Base-by-base conservation (phyloP, 2,888 invertebrate genomes). In the Pristionchus japonicus region DNA sequence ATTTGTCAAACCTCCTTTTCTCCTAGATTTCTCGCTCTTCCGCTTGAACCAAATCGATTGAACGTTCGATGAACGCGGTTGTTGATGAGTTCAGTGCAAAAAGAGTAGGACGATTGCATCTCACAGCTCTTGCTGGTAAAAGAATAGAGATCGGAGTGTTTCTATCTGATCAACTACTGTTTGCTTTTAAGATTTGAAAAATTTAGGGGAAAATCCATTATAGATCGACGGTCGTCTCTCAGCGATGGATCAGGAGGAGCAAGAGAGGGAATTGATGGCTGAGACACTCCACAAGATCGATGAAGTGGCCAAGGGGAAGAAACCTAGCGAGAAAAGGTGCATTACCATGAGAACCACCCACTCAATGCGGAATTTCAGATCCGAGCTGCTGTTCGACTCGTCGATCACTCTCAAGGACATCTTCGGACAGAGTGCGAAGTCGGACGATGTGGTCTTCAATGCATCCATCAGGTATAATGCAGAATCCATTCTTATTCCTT, bases 381-480 rank as follows among this genome's bases (percentile, higher is more conserved):
- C 52, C 52, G 43, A 49, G 17, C 2, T 49, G 20, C 49, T 86
- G 31, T 70, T 86, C 70, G 86, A 86, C n/a, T 86, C 86, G 17
- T 43, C 43, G 11, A 86, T 86, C 67, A 70, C 86, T n/a, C 49
- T 86, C 27, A 67, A 70, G 70, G 86, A 86, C n/a, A 86, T 86
- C 49, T 86, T 70, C 70, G 86, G 86, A 31, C 34, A 23, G 49
- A 67, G 49, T n/a, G 67, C 86, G 13, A 70, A 67, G 34, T 67
- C 86, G 49, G 86, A 86, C 31, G 70, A 70, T 13, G 70, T 86
- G 34, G 86, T 86, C 31, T 86, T 86, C 86, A 87, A 87, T 43
- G 49, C 87, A 2, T 80, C 80, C 27, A 87, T 87, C 80, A 87
- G 87, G 87, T 87, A 13, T 6, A 13, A 17, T 87, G 52, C 11